Conservation (phyloP, 2,113 vertebrate genomes). For the human (Homo sapiens) region GRCh38 chrX:98473501-98474000, state of each 20-base stretch:
- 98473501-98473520: not conserved
- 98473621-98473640: not conserved
- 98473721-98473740: not conserved
- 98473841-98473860: not conserved
- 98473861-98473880: not conserved
- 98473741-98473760: not conserved
- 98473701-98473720: not conserved
- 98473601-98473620: not conserved
- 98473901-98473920: not conserved
- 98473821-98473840: not conserved
- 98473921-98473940: not conserved
- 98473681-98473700: not conserved
- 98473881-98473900: not conserved
- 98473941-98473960: no score
- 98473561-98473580: not conserved
- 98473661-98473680: not conserved
- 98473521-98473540: not conserved
- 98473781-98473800: not conserved
- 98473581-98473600: not conserved
- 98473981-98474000: no score
- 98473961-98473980: no score
- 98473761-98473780: not conserved
- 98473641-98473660: not conserved
- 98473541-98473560: not conserved
- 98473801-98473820: not conserved